Conservation (phyloP, 2,113 vertebrate species). For the Nerophis ophidion region DNA sequence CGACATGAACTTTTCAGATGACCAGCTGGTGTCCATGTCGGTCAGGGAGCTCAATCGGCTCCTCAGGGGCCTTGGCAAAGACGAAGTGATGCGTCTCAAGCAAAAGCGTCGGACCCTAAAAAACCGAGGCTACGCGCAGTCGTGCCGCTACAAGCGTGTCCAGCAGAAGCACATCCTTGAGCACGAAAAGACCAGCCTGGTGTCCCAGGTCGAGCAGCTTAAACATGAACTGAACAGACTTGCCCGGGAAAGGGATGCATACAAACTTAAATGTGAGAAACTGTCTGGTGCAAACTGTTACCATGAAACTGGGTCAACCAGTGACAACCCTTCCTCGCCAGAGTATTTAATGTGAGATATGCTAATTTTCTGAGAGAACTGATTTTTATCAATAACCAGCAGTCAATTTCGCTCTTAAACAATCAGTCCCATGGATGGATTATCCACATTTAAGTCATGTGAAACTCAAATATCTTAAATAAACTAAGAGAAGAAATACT, state of each 20-base stretch:
- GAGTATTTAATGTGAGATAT: conserved; percentile 91
- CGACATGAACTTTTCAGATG: conserved; percentile 88
- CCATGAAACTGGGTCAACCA: conserved; percentile 87
- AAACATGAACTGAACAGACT: conserved; percentile 92
- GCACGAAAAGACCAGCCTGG: conserved; percentile 92
- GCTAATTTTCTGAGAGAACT: conserved; percentile 18
- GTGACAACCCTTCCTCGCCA: conserved; percentile 90
- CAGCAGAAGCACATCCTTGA: conserved; percentile 94
- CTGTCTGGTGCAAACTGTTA: conserved; percentile 85
- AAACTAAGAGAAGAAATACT: conserved; percentile 26
- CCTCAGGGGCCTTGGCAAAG: conserved; percentile 89
- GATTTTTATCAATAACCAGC: conserved; percentile 22
- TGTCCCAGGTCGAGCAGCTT: conserved; percentile 91
- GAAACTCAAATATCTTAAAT: conserved; percentile 24
- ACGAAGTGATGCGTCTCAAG: conserved; percentile 94
- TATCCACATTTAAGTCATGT: conserved; percentile 11
- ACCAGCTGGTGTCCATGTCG: conserved; percentile 97
- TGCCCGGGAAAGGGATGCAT: conserved; percentile 91
- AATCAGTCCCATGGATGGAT: conserved; percentile 22
- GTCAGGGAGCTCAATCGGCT: conserved; percentile 94
- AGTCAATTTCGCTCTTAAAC: conserved; percentile 18
- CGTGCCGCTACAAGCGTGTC: conserved; percentile 94
- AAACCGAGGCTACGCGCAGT: conserved; percentile 96
- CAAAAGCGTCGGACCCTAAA: conserved; percentile 97
- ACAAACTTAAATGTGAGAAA: conserved; percentile 95